Percentiles rank a stretch among this genome's conserved stretches.
These are phyloP conservation scores for Sebastes steindachneri DNA, from an alignment of 2,797 vertebrate genomes.

Conservation along the genomic window DNA sequence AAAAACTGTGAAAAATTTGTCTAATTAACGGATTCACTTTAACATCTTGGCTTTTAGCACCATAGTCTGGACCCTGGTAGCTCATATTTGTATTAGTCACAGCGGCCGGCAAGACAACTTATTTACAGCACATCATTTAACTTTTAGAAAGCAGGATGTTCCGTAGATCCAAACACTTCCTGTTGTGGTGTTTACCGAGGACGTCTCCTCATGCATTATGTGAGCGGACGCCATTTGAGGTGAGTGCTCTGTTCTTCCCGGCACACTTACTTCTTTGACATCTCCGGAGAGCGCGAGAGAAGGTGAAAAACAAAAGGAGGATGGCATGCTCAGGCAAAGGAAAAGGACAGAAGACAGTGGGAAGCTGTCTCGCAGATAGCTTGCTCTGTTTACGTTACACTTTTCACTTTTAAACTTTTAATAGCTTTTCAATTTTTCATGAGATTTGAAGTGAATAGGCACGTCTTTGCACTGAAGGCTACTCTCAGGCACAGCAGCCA, in stretches of 20 bases:
- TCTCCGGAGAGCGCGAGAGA: constrained; percentile 57
- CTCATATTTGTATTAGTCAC: constrained; percentile 48
- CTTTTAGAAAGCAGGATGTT: constrained; percentile 71
- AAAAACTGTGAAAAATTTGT: constrained; percentile 43
- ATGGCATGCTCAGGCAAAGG: constrained; percentile 9
- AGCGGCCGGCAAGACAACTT: constrained; percentile 1
- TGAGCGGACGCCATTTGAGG: constrained; percentile 62
- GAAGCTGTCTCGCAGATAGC: constrained; percentile 15
- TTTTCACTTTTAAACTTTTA: constrained; percentile 63
- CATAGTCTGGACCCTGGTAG: neutral
- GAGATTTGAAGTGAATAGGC: constrained; percentile 42
- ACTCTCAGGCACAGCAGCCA: neutral
- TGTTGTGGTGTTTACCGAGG: constrained; percentile 64
- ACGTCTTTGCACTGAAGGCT: neutral
- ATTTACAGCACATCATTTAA: constrained; percentile 52
- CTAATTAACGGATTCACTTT: constrained; percentile 35
- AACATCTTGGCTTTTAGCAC: neutral
- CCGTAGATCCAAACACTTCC: constrained; percentile 61
- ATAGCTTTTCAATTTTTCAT: constrained; percentile 53
- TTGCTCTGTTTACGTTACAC: constrained; percentile 52
- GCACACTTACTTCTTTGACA: constrained; percentile 64
- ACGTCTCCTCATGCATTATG: constrained; percentile 64
- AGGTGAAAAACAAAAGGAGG: constrained; percentile 48
- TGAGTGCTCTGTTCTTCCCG: constrained; percentile 64
- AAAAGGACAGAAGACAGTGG: constrained; percentile 36